Conservation (phyloP, 2,888 invertebrate species). For the Carterocephalus palaemon region DNA sequence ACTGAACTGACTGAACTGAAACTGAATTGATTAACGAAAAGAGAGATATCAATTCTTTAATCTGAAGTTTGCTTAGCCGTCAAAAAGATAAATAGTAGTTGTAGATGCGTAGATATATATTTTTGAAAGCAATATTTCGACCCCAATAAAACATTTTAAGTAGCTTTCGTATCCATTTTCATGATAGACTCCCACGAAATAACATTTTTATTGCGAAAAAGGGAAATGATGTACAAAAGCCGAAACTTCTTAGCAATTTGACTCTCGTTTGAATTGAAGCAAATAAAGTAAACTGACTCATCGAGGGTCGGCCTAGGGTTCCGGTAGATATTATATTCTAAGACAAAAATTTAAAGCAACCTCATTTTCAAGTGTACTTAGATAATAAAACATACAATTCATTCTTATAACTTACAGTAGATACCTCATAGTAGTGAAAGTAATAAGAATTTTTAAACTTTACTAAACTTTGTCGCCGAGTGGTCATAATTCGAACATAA, state of each 20-base stretch:
- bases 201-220: slow-evolving; percentile 27
- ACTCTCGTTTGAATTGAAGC: slow-evolving; percentile 59
- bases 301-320: slow-evolving; percentile 52
- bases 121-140: slow-evolving; percentile 7
- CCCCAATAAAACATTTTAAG: slow-evolving; percentile 13
- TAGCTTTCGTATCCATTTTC: slow-evolving; percentile 17
- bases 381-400: slow-evolving; percentile 41
- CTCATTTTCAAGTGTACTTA: slow-evolving; percentile 34
- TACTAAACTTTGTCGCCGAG: too few relatives aligned
- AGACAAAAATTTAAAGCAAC: slow-evolving; percentile 40
- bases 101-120: neutral
- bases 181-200: slow-evolving; percentile 19
- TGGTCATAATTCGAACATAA: too few relatives aligned
- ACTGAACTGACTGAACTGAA: too few relatives aligned
- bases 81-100: too few relatives aligned
- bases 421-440: too few relatives aligned
- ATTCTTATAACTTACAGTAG: too few relatives aligned
- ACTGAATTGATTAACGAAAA: too few relatives aligned
- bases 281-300: slow-evolving; percentile 56
- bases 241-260: slow-evolving; percentile 60
- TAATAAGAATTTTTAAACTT: too few relatives aligned
- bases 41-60: too few relatives aligned
- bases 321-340: slow-evolving; percentile 48
- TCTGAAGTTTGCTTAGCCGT: too few relatives aligned
- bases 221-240: slow-evolving; percentile 42